Conservation (phyloP, 1,140 invertebrate genomes). For the Forficula auricularia region DNA sequence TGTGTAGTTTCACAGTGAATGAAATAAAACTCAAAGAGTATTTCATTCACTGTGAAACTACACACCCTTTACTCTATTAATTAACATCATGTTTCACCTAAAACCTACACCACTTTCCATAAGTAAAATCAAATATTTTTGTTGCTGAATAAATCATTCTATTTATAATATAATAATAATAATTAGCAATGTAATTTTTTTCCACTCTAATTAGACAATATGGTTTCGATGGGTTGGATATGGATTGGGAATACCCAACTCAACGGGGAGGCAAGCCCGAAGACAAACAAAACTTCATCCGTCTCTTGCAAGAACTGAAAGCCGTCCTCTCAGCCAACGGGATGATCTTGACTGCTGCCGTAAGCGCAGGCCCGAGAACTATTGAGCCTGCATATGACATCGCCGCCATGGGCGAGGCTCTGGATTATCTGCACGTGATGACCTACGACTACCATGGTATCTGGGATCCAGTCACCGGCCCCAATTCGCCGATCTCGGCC, state of each 20-base stretch:
- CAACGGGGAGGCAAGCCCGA: slow-evolving; percentile 47
- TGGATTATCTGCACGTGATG: slow-evolving; percentile 78
- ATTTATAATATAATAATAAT: too few relatives aligned
- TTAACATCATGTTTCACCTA: too few relatives aligned
- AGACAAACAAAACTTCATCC: slow-evolving; percentile 61
- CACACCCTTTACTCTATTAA: too few relatives aligned
- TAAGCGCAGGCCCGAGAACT: slow-evolving; percentile 49
- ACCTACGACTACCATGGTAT: slow-evolving; percentile 77
- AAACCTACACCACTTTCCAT: too few relatives aligned
- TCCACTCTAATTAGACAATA: too few relatives aligned
- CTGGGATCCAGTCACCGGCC: slow-evolving; percentile 57
- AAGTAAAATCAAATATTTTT: too few relatives aligned
- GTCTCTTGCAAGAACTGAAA: slow-evolving; percentile 41
- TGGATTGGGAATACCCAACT: slow-evolving; percentile 65
- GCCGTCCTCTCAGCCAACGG: slow-evolving; percentile 36
- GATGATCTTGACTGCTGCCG: slow-evolving; percentile 53
- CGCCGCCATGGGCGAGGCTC: slow-evolving; percentile 42
- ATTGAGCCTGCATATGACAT: slow-evolving; percentile 63
- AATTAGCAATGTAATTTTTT: too few relatives aligned
- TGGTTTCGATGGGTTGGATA: slow-evolving; percentile 64
- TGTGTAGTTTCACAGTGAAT: too few relatives aligned
- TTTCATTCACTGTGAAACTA: too few relatives aligned
- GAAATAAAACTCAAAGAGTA: too few relatives aligned
- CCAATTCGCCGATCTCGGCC: slow-evolving; percentile 42
- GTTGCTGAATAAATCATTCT: too few relatives aligned